Conservation (phyloP, 2,888 invertebrate species). For the Theodoxus fluviatilis region DNA sequence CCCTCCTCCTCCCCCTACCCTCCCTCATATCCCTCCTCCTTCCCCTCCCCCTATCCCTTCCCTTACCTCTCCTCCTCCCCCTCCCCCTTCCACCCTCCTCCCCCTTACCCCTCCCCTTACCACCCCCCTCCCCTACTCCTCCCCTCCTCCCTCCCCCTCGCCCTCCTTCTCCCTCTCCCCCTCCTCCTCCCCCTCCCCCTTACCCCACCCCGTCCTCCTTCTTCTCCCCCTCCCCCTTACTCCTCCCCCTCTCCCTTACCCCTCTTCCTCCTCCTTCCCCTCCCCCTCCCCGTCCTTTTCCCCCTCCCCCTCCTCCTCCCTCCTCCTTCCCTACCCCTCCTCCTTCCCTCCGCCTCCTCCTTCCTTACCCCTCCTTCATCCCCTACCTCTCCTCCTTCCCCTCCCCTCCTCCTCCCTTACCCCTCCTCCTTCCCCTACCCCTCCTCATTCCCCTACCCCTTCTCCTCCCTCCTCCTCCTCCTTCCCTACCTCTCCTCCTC, state of each 20-base stretch:
- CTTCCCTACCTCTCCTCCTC: background rate
- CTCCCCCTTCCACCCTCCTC: background rate
- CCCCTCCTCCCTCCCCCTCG: background rate
- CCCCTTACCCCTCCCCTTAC: background rate
- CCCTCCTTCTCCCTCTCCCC: background rate
- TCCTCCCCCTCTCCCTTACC: background rate
- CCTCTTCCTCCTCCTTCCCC: background rate
- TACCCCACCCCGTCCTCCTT: background rate
- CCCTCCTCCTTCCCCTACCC: background rate
- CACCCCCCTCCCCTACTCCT: background rate
- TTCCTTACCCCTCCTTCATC: background rate
- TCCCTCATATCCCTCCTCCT: too few species aligned
- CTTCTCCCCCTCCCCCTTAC: too few species aligned
- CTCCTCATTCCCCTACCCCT: background rate
- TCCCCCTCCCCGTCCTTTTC: background rate
- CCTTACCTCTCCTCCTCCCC: background rate
- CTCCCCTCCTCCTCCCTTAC: constrained; percentile 1
- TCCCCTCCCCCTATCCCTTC: background rate
- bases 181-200: background rate
- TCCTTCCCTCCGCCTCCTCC: background rate
- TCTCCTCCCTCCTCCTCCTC: background rate
- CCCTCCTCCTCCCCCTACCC: background rate
- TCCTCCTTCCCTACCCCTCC: background rate
- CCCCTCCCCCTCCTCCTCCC: background rate
- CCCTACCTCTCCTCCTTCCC: background rate